A percentile compares a stretch with the other conserved stretches of the same genome.
phyloP scores from a whole-genome alignment of 2,113 vertebrate species.

The Siphamia tubifer region DNA sequence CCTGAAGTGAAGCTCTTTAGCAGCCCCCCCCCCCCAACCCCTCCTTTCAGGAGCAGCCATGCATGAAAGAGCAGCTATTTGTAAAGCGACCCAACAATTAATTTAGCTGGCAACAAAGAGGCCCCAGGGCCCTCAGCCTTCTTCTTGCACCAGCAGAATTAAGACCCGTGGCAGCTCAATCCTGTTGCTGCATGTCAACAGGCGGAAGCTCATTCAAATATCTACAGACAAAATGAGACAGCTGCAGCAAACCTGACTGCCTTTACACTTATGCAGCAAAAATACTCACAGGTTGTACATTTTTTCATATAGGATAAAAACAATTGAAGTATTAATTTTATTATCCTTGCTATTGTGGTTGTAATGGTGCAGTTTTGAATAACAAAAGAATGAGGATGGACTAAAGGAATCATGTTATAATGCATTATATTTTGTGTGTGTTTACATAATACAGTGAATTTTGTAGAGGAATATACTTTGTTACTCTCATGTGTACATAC shows the following conservation, averaged over 20 bases:
- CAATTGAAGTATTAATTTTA: too few relatives aligned
- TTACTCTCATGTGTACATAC: too few relatives aligned
- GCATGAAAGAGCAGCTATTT: constrained; percentile 82
- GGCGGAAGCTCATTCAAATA: constrained; percentile 61
- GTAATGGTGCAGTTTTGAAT: too few relatives aligned
- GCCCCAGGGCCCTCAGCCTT: constrained; percentile 65
- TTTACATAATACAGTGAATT: too few relatives aligned
- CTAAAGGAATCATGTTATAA: too few relatives aligned
- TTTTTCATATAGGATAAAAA: too few relatives aligned
- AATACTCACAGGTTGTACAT: too few relatives aligned
- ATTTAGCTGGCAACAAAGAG: constrained; percentile 79
- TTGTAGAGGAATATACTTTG: too few relatives aligned
- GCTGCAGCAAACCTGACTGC: constrained; percentile 12
- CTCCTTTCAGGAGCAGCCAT: constrained; percentile 74
- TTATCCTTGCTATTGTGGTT: too few relatives aligned
- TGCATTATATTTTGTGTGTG: too few relatives aligned
- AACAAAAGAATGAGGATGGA: too few relatives aligned
- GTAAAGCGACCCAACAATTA: constrained; percentile 80
- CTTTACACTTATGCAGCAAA: too few relatives aligned
- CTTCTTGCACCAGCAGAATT: constrained; percentile 52
- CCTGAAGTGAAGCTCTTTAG: constrained; percentile 77
- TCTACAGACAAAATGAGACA: constrained; percentile 40
- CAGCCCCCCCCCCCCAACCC: constrained; percentile 44
- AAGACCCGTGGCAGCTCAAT: constrained; percentile 62
- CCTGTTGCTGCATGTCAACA: constrained; percentile 76